These are phyloP conservation scores for Beroe forskalii DNA, from an alignment of 37 sponge, comb jelly and placozoan species.

Conservation along the genomic window DNA sequence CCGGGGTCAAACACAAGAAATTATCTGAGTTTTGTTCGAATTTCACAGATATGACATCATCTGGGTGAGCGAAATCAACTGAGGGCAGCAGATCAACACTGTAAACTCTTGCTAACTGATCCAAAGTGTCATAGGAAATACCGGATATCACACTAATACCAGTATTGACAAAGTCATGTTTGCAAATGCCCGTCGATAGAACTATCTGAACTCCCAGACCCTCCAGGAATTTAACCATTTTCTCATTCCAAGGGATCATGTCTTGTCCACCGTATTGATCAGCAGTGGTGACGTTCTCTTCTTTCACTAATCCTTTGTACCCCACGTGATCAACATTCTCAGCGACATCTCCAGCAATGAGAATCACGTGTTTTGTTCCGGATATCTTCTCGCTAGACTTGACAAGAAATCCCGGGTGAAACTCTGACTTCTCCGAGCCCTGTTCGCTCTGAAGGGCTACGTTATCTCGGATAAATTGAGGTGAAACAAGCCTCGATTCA, in stretches of 20 bases:
- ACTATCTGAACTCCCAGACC: not conserved
- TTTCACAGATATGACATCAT: not conserved
- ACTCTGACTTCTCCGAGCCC: not conserved
- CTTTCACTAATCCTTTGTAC: slow-evolving; percentile 34
- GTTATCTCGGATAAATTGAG: not conserved
- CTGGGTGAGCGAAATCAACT: not conserved
- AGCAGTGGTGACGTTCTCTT: not conserved
- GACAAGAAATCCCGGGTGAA: not conserved
- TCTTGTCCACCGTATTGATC: not conserved
- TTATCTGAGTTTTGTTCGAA: not conserved
- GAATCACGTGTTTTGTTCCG: not conserved
- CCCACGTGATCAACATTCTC: not conserved
- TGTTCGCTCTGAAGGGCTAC: not conserved
- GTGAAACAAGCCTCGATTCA: not conserved
- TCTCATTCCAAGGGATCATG: not conserved
- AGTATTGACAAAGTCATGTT: not conserved
- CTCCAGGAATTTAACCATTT: not conserved
- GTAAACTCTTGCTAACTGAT: not conserved
- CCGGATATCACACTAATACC: not conserved
- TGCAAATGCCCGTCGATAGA: not conserved
- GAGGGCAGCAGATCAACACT: not conserved
- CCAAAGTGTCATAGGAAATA: not conserved
- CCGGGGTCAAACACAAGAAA: not conserved
- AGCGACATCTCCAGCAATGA: slow-evolving; percentile 9
- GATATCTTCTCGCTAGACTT: not conserved